A percentile compares a stretch with the other conserved stretches of the same genome.
These are phyloP conservation scores for Potorous gilbertii DNA, from an alignment of 2,797 vertebrate species.

Conservation along the genomic window DNA sequence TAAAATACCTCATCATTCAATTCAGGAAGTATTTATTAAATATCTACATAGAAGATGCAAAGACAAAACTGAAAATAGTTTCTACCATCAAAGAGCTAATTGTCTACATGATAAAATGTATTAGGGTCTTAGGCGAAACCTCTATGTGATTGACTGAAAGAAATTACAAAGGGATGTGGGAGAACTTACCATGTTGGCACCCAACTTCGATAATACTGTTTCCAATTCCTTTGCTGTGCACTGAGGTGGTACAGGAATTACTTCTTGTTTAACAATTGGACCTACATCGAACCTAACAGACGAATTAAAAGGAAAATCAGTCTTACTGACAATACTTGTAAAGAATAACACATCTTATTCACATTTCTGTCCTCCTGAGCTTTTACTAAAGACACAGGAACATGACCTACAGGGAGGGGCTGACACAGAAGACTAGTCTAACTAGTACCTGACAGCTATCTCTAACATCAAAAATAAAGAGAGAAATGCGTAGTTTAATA, in stretches of 20 bases:
- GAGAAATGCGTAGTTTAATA: conserved; percentile 12
- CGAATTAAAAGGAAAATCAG: conserved; percentile 48
- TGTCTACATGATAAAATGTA: neutral
- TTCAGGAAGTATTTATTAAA: neutral
- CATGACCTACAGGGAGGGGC: neutral
- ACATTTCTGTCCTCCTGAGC: neutral
- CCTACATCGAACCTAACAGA: conserved; percentile 93
- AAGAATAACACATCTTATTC: neutral
- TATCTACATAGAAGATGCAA: neutral
- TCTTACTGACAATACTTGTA: conserved; percentile 32
- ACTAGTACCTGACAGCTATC: neutral
- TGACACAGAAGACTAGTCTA: neutral
- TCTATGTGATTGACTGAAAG: neutral
- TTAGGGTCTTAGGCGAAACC: conserved; percentile 3
- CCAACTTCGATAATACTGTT: conserved; percentile 86
- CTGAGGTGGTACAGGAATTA: conserved; percentile 86
- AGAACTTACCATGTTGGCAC: conserved; percentile 89
- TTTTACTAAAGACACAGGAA: neutral
- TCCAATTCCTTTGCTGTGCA: conserved; percentile 91
- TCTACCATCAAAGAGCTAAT: neutral
- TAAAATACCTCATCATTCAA: conserved; percentile 24
- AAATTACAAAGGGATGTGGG: neutral
- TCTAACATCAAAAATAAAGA: neutral
- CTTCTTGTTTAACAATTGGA: conserved; percentile 92
- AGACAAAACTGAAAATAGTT: neutral